Conservation (phyloP, 2,888 invertebrate genomes). For the Drosophila setosimentum region DNA sequence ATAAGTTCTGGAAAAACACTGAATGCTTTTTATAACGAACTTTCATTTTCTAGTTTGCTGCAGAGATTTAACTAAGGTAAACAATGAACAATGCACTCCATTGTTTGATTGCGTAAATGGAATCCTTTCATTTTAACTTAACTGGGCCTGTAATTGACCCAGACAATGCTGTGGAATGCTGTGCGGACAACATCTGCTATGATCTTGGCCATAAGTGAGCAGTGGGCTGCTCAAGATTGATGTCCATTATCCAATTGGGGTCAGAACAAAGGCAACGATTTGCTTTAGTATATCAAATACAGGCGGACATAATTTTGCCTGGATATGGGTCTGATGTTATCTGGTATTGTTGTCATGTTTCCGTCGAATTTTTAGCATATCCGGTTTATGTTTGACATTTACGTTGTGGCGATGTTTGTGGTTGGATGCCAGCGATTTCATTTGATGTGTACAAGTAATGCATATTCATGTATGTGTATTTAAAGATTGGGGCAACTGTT, state of each 20-base stretch:
- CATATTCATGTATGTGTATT: constrained; percentile 25
- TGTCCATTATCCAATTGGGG: constrained; percentile 23
- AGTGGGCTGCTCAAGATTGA: constrained; percentile 33
- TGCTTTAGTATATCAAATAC: background rate
- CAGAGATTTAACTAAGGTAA: constrained; percentile 16
- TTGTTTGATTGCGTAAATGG: constrained; percentile 61
- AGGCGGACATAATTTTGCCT: constrained; percentile 1
- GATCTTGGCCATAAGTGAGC: constrained; percentile 60
- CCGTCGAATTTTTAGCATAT: constrained; percentile 59
- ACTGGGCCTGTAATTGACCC: constrained; percentile 50
- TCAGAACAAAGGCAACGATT: constrained; percentile 19
- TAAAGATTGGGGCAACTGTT: constrained; percentile 61
- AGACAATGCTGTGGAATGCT: constrained; percentile 19
- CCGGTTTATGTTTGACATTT: constrained; percentile 67
- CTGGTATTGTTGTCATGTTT: constrained; percentile 48
- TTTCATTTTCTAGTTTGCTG: constrained; percentile 41
- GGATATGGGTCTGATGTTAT: constrained; percentile 15
- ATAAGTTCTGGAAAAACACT: background rate
- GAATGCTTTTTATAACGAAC: constrained; percentile 3
- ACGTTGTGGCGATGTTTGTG: constrained; percentile 25
- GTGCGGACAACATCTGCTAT: constrained; percentile 32
- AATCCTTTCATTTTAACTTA: constrained; percentile 55
- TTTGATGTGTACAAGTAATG: constrained; percentile 39
- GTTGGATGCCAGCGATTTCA: constrained; percentile 31
- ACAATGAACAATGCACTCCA: constrained; percentile 63